Base-by-base conservation (phyloP, 53 echinoderm and acorn worm species). In the Astropecten irregularis region DNA sequence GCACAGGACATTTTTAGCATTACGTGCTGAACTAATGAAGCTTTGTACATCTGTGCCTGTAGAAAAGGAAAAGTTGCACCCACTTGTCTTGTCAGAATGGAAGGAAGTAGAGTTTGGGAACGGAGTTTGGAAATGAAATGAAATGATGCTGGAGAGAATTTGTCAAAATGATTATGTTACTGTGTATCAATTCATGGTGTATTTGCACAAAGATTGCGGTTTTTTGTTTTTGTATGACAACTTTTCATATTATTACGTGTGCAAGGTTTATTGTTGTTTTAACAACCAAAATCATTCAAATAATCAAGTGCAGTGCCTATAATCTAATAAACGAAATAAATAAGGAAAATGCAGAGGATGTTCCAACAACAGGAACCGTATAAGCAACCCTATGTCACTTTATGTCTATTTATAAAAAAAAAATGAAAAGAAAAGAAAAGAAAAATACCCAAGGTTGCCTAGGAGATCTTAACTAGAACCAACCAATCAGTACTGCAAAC, bases 11-110 rank as follows among this genome's bases (percentile, higher is more conserved):
- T 66, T 57, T 23, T 62, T 20, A 61, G 44, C 28, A 40, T 57
- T 32, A 56, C 35, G 15, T 40, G 31, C 62, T 40, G 62, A 62
- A 61, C 7, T 49, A 9, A 50, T 33, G 35, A 71, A 54, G 57
- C 74, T 59, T 62, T 79, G 79, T 79, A 79, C 42, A 61, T 46
- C 20, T 61, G 79, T 79, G 79, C 62, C 79, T 79, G 61, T 79
- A 34, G 46, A 46, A 3, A 5, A 6, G 16, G 38, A 56, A 9
- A 4, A 44, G 70, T 20, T 34, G n/a, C 36, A 42, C 79, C 79
- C 58, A 46, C 28, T 58, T 44, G 58, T 76, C 59, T 76, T 57
- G 76, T 76, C 76, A 76, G 26, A 58, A 54, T 33, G 19, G 66
- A 20, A 53, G 66, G 40, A 36, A 11, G n/a, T n/a, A n/a, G n/a